phyloP scores from a whole-genome alignment of 30 jellyfish, hydroid and myxozoan genomes.

The Aurelia sp. region DNA sequence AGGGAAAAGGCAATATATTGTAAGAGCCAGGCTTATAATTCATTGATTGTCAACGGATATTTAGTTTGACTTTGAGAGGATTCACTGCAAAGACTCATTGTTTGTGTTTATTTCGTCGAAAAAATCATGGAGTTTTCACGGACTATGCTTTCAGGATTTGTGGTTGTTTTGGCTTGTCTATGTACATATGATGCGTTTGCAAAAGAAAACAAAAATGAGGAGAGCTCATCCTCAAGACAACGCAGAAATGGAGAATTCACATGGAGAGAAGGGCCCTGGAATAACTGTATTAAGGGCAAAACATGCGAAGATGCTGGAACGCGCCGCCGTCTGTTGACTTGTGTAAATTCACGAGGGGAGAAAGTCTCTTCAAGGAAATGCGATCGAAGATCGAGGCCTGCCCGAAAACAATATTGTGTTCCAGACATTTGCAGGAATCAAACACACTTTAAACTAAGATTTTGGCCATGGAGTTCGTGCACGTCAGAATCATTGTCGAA shows the following conservation, averaged over 20 bases:
- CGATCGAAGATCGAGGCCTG: constrained; percentile 52
- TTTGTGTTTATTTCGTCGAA: too few relatives aligned
- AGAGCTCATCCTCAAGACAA: too few relatives aligned
- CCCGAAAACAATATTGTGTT: constrained; percentile 49
- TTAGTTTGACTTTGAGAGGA: too few relatives aligned
- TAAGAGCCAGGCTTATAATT: too few relatives aligned
- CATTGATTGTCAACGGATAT: too few relatives aligned
- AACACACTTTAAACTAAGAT: constrained; percentile 24
- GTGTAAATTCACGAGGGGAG: constrained; percentile 31
- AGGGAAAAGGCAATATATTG: too few relatives aligned
- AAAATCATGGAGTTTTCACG: too few relatives aligned
- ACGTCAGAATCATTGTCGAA: constrained; percentile 12
- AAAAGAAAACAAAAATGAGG: background rate
- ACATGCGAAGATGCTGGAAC: constrained; percentile 63
- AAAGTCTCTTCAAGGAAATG: constrained; percentile 35
- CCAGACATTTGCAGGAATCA: constrained; percentile 40
- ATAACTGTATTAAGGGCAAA: constrained; percentile 20
- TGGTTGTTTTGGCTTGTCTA: background rate
- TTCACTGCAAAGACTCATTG: too few relatives aligned
- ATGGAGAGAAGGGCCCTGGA: constrained; percentile 57
- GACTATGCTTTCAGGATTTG: background rate
- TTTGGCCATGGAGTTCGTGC: constrained; percentile 50
- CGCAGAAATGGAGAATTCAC: background rate
- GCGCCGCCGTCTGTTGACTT: constrained; percentile 37
- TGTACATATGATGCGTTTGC: background rate